Percentiles rank a stretch among this genome's conserved stretches.
phyloP scores from a whole-genome alignment of 2,797 vertebrate species.

The Loriculus beryllinus region DNA sequence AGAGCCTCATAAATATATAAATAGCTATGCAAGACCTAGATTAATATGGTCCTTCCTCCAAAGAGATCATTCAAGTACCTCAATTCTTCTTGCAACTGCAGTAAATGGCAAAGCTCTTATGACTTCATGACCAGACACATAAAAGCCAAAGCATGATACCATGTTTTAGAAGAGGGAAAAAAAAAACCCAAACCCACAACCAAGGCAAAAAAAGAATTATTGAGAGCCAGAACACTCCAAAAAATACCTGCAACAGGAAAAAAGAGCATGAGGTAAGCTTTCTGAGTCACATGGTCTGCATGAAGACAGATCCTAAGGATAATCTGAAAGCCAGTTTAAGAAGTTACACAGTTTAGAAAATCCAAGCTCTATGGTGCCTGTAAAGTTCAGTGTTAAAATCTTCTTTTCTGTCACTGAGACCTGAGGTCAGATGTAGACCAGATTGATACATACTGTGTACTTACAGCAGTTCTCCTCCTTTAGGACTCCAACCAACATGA shows the following conservation, averaged over 20 bases:
- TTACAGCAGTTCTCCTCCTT: not conserved
- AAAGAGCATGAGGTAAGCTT: not conserved
- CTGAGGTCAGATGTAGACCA: not conserved
- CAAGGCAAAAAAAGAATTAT: not conserved
- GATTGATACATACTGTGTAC: not conserved
- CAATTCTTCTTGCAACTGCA: not conserved
- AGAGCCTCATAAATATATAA: slow-evolving; percentile 1
- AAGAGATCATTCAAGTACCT: not conserved
- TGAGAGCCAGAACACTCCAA: not conserved
- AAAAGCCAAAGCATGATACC: not conserved
- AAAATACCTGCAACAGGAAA: not conserved
- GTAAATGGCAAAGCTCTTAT: not conserved
- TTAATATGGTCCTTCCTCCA: slow-evolving; percentile 19
- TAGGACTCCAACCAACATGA: not conserved
- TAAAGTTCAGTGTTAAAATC: not conserved
- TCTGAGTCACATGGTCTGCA: not conserved
- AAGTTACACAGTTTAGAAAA: not conserved
- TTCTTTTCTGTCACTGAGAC: not conserved
- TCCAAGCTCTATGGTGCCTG: not conserved
- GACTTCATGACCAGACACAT: not conserved
- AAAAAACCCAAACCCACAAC: not conserved
- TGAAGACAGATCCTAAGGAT: not conserved
- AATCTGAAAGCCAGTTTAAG: not conserved
- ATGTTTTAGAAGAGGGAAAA: not conserved
- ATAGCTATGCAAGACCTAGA: not conserved